Evolutionary conservation across 2,888 invertebrate genomes (phyloP).

Genomic region (Perdita meconis): DNA sequence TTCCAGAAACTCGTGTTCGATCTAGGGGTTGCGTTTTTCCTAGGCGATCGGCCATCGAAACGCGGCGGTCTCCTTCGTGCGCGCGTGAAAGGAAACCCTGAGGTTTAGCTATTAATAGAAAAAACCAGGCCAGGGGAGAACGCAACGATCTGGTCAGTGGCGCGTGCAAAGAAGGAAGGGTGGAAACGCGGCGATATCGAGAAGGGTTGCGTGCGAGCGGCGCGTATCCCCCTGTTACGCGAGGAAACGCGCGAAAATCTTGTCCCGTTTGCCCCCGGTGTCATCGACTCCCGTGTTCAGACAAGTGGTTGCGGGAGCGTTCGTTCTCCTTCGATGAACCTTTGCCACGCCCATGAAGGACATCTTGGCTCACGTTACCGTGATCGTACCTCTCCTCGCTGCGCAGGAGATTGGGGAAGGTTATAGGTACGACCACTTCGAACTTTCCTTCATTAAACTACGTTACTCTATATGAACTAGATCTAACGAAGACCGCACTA

Average conservation of each 20-base stretch:
- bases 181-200: conserved; percentile 62
- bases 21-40: conserved; percentile 24
- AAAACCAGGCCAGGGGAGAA: conserved; percentile 74
- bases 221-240: conserved; percentile 34
- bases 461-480: too few species aligned
- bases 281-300: conserved; percentile 32
- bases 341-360: not conserved
- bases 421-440: not conserved
- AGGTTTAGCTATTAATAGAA: conserved; percentile 79
- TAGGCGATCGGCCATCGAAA: conserved; percentile 42
- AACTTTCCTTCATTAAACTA: too few species aligned
- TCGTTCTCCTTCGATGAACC: not conserved
- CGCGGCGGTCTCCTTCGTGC: conserved; percentile 37
- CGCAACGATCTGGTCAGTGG: conserved; percentile 73
- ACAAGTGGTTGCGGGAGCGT: not conserved
- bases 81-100: conserved; percentile 50
- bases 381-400: not conserved
- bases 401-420: not conserved
- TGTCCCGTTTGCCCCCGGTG: conserved; percentile 31
- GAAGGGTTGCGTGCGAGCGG: conserved; percentile 57
- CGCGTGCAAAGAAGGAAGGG: conserved; percentile 76
- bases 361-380: not conserved
- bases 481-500: too few species aligned
- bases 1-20: conserved; percentile 16
- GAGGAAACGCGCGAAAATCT: conserved; percentile 63